Conservation (phyloP, 1,140 invertebrate genomes). For the Bombus consobrinus region DNA sequence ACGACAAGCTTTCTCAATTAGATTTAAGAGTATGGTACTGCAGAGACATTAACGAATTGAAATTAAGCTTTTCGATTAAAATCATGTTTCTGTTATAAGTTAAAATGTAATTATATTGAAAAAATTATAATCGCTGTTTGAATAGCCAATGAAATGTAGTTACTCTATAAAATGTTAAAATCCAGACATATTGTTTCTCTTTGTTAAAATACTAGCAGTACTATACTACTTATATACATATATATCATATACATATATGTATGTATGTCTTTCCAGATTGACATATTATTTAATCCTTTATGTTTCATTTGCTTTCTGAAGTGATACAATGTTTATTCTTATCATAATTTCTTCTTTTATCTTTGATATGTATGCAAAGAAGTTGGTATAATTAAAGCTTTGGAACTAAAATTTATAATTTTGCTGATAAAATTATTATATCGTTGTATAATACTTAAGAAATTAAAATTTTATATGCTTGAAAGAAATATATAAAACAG, state of each 20-base stretch:
- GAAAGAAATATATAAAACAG: neutral
- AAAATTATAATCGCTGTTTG: neutral
- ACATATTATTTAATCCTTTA: constrained; percentile 30
- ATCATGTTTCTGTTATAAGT: neutral
- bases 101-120: neutral
- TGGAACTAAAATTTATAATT: neutral
- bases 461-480: constrained; percentile 1
- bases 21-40: constrained; percentile 16
- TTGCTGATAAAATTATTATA: neutral
- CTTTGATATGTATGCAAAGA: neutral
- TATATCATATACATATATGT: neutral
- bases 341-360: neutral
- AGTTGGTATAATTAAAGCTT: neutral
- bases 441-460: neutral
- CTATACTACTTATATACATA: constrained; percentile 3
- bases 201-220: constrained; percentile 26
- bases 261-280: constrained; percentile 2
- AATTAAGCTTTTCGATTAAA: neutral
- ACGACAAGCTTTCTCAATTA: constrained; percentile 6
- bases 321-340: neutral
- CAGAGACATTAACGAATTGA: neutral
- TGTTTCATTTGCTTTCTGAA: neutral
- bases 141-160: constrained; percentile 17
- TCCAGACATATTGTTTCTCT: neutral
- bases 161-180: constrained; percentile 2